These are phyloP conservation scores for Ophioderma brevispina DNA, from an alignment of 35 echinoderm and acorn worm species.

Conservation along the genomic window DNA sequence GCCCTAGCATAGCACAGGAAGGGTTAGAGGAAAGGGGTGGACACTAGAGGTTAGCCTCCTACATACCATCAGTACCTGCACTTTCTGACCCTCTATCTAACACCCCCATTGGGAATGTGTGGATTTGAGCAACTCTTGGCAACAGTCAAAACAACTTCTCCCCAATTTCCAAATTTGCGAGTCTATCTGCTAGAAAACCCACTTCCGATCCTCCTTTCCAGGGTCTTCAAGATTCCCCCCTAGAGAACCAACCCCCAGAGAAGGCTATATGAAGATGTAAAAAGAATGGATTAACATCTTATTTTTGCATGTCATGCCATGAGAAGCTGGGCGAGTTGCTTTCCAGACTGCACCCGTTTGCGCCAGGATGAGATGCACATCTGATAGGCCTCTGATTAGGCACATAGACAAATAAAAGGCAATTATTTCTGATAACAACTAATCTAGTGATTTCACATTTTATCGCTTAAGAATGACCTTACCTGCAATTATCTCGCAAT, in stretches of 20 bases:
- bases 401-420: no score
- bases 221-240: neutral
- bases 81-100: neutral
- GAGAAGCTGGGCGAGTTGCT: no score
- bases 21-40: neutral
- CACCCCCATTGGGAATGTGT: neutral
- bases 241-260: neutral
- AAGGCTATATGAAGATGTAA: slow-evolving; percentile 4
- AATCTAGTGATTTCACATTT: no score
- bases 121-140: slow-evolving; percentile 4
- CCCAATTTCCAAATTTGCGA: neutral
- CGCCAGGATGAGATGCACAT: no score
- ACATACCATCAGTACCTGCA: neutral
- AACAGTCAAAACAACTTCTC: neutral
- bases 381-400: no score
- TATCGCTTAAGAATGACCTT: no score
- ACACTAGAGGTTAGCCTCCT: neutral
- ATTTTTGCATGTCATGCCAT: slow-evolving; percentile 1
- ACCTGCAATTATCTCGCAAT: no score
- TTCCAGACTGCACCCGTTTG: no score
- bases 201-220: neutral
- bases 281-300: neutral
- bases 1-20: no score
- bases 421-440: no score
- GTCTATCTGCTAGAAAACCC: neutral